Base-by-base conservation (phyloP, 2,888 invertebrate genomes). In the Philaethria dido region DNA sequence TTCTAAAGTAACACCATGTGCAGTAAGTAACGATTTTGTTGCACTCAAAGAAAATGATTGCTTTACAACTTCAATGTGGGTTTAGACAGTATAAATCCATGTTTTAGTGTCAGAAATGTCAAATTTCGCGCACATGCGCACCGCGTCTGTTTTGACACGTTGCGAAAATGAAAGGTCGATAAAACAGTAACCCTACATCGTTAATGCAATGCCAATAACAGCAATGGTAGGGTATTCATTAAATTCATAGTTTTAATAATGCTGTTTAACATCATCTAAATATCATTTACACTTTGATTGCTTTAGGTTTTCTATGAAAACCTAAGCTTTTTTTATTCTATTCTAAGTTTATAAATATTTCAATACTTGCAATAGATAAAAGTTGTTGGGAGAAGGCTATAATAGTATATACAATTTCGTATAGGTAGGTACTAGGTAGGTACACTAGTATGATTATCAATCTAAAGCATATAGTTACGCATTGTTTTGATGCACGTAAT, bases 41-140 rank as follows among this genome's bases (percentile, higher is more conserved):
- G 45, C 66, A 45, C 50, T 62, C 62, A 57, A 29, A 57, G 42
- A 62, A 69, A 71, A 66, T 59, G 25, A 62, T 59, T 59, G 59
- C 77, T 78, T 77, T 79, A 76, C 60, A 64, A 65, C 69, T 71
- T 66, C 67, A 67, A 54, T 72, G 29, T 72, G 59, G 55, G 70
- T 66, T 71, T 72, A 72, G 44, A 68, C 59, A 65, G 68, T 70
- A 66, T 68, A 70, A 70, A 66, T 70, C 66, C 64, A 73, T 73
- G 72, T 80, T 81, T 69, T 75, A 82, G 81, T 86, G 73, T 73
- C 85, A 85, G 79, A 77, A 77, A 79, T 89, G 91, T 87, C 89
- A 89, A 78, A 80, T 68, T 72, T 68, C 70, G 50, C 71, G 80
- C 80, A 79, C 89, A 88, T 89, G 90, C 90, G 89, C 86, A 74